Evolutionary conservation across 2,888 invertebrate genomes (phyloP), one percentile per base, ranked within the genome.

Genomic region (Chrysolina americana): DNA sequence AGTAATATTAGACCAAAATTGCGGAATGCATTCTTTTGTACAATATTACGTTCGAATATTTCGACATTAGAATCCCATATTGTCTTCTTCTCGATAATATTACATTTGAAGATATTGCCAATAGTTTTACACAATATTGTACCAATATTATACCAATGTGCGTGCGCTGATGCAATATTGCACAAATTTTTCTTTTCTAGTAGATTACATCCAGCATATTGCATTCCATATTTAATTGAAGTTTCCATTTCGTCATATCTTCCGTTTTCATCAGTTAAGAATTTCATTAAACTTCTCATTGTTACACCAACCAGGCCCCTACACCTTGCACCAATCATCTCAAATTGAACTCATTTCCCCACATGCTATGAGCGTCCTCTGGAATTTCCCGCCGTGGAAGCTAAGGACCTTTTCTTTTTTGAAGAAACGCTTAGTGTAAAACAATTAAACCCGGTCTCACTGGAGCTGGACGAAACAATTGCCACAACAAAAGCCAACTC

Each of bases 381-480:
- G 15, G 28, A n/a, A 59, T 28, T 59, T 15, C 28, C 50, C 28
- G 28, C n/a, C 4, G n/a, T n/a, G 9, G 36, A 36, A 28, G 59
- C 59, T 28, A 6, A 36, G 36, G 59, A 36, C 15, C 28, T 10
- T 36, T 53, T 56, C 6, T 10, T 56, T 68, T 56, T 62, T 56
- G 65, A 44, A 48, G 48, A 41, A 47, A 21, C 41, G 69, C 63
- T 64, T 15, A 65, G 65, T 66, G 70, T 66, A 63, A 63, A 72
- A 75, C 70, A 73, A 72, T 70, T 71, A 53, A 73, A 63, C 13
- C 44, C n/a, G n/a, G 65, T 66, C 71, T 65, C 41, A 66, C 50
- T 66, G 68, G 59, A 76, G 70, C 73, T 71, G 73, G 69, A 71
- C 71, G 59, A 68, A 76, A 74, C 73, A 70, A 69, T 70, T 71